Conservation (phyloP, 2,888 invertebrate species). For the Ischnus inquisitorius region DNA sequence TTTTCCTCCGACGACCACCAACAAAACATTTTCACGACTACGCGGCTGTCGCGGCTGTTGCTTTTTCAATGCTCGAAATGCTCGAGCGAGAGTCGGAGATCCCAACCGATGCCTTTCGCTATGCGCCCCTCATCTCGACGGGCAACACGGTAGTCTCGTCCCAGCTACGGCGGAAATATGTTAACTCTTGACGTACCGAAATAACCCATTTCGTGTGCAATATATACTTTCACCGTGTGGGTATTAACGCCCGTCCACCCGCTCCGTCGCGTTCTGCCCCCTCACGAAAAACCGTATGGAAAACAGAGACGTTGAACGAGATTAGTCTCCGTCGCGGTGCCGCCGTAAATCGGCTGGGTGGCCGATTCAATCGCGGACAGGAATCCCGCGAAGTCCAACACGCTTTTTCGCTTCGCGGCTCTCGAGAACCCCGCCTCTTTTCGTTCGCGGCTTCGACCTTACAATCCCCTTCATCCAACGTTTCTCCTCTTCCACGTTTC, state of each 20-base stretch:
- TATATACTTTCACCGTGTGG: slow-evolving; percentile 64
- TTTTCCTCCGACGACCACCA: slow-evolving; percentile 18
- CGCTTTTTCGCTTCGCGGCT: background rate
- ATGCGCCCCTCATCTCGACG: background rate
- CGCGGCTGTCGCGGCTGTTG: background rate
- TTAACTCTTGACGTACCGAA: slow-evolving; percentile 69
- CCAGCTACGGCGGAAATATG: slow-evolving; percentile 61
- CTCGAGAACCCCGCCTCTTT: background rate
- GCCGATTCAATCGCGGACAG: slow-evolving; percentile 2
- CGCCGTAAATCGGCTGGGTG: slow-evolving; percentile 52
- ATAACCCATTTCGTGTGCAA: slow-evolving; percentile 64
- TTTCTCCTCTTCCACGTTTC: background rate
- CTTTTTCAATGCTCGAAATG: background rate
- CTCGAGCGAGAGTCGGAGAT: slow-evolving; percentile 17
- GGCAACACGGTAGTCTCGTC: slow-evolving; percentile 31
- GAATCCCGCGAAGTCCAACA: slow-evolving; percentile 6
- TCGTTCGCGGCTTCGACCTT: slow-evolving; percentile 1
- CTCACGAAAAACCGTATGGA: slow-evolving; percentile 34
- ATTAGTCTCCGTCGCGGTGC: slow-evolving; percentile 5
- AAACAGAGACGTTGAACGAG: background rate
- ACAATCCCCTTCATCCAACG: background rate
- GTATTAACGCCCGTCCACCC: slow-evolving; percentile 54
- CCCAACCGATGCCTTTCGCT: background rate
- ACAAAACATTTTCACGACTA: background rate
- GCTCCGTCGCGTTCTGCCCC: slow-evolving; percentile 27